Percentiles rank a stretch among this genome's conserved stretches.
Conservation (phyloP, 1,140 invertebrate species). For the Nilaparvata lugens region DNA sequence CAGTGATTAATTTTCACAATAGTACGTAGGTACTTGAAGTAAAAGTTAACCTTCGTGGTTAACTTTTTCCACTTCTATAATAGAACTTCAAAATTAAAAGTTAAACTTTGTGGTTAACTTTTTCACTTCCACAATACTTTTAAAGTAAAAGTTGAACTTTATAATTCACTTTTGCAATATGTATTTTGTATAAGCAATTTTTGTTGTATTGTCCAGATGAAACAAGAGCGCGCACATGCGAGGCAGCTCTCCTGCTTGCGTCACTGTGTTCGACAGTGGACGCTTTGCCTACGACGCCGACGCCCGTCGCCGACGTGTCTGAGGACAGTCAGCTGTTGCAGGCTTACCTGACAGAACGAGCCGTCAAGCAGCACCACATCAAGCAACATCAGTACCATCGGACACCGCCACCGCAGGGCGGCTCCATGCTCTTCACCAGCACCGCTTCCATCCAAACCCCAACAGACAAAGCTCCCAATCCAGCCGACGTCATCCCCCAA, state of each 20-base stretch:
- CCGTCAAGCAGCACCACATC: slow-evolving; percentile 61
- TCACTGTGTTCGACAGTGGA: slow-evolving; percentile 54
- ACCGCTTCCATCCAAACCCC: no score
- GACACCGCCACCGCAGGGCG: not conserved
- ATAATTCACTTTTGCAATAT: no score
- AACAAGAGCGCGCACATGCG: slow-evolving; percentile 49
- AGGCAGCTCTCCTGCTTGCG: slow-evolving; percentile 47
- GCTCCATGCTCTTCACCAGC: no score
- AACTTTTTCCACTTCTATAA: no score
- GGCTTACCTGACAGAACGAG: slow-evolving; percentile 63
- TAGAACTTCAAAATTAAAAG: no score
- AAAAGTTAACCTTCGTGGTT: no score
- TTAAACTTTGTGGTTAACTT: no score
- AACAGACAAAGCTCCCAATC: not conserved
- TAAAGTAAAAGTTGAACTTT: no score
- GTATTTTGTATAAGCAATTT: no score
- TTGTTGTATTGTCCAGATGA: slow-evolving; percentile 33
- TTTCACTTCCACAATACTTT: no score
- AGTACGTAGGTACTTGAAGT: no score
- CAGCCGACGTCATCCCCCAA: not conserved
- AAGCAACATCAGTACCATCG: slow-evolving; percentile 45
- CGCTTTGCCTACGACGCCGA: slow-evolving; percentile 39
- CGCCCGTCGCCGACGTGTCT: slow-evolving; percentile 41
- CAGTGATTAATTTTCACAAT: no score
- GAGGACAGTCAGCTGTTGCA: slow-evolving; percentile 52